Conservation (phyloP, 2,797 vertebrate genomes). For the Fundulus diaphanus region DNA sequence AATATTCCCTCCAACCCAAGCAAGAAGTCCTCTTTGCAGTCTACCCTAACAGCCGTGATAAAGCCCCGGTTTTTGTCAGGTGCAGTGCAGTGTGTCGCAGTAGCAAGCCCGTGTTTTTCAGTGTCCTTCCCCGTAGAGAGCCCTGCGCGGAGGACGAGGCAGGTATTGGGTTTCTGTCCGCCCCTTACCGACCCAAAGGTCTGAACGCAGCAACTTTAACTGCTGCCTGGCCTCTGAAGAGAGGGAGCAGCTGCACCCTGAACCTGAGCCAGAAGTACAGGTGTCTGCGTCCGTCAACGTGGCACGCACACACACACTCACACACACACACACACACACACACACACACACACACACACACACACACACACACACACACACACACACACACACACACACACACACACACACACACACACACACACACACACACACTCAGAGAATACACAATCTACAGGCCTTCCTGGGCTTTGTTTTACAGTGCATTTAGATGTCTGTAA, state of each 20-base stretch:
- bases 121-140: slow-evolving; percentile 69
- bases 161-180: slow-evolving; percentile 71
- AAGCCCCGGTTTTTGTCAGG: slow-evolving; percentile 14
- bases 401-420: no score
- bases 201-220: slow-evolving; percentile 83
- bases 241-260: slow-evolving; percentile 82
- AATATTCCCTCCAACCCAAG: not conserved
- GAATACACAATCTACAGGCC: slow-evolving; percentile 15
- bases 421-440: slow-evolving; percentile 14
- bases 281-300: slow-evolving; percentile 81
- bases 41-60: not conserved
- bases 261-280: slow-evolving; percentile 81
- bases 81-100: slow-evolving; percentile 15
- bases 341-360: no score
- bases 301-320: slow-evolving; percentile 24
- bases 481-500: not conserved
- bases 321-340: no score
- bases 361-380: slow-evolving; percentile 22
- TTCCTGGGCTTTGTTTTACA: not conserved
- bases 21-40: not conserved
- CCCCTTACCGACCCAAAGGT: slow-evolving; percentile 66
- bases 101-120: slow-evolving; percentile 66
- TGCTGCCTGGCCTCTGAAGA: slow-evolving; percentile 74
- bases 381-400: no score
- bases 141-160: slow-evolving; percentile 35